Conservation (phyloP, 30 jellyfish, hydroid and myxozoan genomes). For the Mastigias papua region DNA sequence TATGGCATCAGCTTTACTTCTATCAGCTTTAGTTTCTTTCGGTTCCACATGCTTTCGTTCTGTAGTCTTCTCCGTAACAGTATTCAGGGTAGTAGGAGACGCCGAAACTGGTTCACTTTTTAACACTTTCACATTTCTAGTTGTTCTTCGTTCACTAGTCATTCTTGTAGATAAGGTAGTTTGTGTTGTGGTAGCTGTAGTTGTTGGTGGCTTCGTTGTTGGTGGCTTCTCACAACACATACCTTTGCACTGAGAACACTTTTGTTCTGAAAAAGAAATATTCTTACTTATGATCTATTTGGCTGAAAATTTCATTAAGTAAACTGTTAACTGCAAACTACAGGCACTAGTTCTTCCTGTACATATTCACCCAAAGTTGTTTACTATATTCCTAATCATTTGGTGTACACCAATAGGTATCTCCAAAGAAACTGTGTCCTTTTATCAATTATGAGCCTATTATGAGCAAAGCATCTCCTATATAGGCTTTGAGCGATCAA, state of each 20-base stretch:
- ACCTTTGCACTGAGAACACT: constrained; percentile 43
- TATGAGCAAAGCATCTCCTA: too few relatives aligned
- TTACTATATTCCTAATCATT: too few relatives aligned
- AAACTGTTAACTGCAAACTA: too few relatives aligned
- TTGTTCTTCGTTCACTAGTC: not conserved
- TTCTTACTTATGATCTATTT: too few relatives aligned
- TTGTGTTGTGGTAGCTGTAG: constrained; percentile 46
- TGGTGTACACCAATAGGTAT: too few relatives aligned
- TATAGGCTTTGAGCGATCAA: too few relatives aligned
- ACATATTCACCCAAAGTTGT: too few relatives aligned
- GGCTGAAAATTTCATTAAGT: too few relatives aligned
- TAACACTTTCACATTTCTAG: not conserved
- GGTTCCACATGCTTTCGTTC: not conserved
- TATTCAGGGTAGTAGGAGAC: too few relatives aligned
- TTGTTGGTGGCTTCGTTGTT: constrained; percentile 66
- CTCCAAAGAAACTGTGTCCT: too few relatives aligned
- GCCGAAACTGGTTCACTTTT: not conserved
- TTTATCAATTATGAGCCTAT: too few relatives aligned
- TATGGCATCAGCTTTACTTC: not conserved
- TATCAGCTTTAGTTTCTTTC: not conserved
- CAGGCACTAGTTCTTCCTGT: too few relatives aligned
- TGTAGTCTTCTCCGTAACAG: not conserved
- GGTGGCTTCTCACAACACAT: constrained; percentile 74
- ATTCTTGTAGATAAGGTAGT: constrained; percentile 15
- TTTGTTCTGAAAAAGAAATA: not conserved